Conservation (phyloP, 2,113 vertebrate genomes). For the Tautogolabrus adspersus region DNA sequence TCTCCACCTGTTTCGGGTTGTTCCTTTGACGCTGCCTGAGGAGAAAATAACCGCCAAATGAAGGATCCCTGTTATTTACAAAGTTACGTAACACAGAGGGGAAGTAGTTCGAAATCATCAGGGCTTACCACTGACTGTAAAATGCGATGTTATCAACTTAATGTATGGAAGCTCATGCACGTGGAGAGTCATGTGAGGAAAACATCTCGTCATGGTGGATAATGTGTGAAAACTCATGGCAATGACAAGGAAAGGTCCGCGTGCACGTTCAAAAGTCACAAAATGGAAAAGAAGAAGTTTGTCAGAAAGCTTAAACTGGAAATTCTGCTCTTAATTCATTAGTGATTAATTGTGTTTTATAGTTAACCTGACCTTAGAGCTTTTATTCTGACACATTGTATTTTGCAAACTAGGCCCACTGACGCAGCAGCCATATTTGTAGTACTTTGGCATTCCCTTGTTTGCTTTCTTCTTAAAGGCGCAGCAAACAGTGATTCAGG, state of each 20-base stretch:
- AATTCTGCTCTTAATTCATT: too few relatives aligned
- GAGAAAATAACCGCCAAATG: constrained; percentile 32
- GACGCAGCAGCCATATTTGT: too few relatives aligned
- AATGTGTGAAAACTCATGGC: constrained; percentile 26
- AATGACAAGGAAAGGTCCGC: neutral
- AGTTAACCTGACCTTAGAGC: too few relatives aligned
- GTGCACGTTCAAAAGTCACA: too few relatives aligned
- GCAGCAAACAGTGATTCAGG: too few relatives aligned
- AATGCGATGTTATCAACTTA: constrained; percentile 27
- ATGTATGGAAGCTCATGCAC: neutral
- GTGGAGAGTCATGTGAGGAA: neutral
- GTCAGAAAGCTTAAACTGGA: too few relatives aligned
- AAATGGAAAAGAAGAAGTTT: too few relatives aligned
- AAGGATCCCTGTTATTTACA: constrained; percentile 27
- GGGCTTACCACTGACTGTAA: constrained; percentile 22
- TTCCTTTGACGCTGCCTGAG: constrained; percentile 28
- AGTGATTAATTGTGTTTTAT: too few relatives aligned
- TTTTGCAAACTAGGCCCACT: too few relatives aligned
- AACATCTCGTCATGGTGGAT: neutral
- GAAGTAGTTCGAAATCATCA: neutral
- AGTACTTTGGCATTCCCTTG: too few relatives aligned
- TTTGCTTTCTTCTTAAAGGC: too few relatives aligned
- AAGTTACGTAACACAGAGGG: constrained; percentile 12
- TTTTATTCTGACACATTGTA: too few relatives aligned
- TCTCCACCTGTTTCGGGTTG: constrained; percentile 66